Percentiles rank a stretch among this genome's conserved stretches.
phyloP scores from a whole-genome alignment of 2,797 vertebrate species.

The Lepus townsendii region DNA sequence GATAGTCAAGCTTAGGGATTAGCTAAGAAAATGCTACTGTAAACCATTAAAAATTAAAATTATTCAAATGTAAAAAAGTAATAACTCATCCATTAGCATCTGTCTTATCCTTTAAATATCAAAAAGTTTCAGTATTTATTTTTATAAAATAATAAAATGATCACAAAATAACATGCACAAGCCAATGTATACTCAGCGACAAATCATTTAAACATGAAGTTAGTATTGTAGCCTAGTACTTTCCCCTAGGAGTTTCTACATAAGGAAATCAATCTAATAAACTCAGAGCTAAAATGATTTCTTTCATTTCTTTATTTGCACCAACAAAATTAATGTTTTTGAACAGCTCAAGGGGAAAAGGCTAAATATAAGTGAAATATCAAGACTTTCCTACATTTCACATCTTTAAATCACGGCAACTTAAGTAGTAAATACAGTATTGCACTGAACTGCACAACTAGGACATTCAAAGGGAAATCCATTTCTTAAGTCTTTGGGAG shows the following conservation, averaged over 20 bases:
- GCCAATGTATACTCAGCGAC: not conserved
- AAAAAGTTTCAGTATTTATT: slow-evolving; percentile 13
- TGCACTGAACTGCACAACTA: not conserved
- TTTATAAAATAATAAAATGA: slow-evolving; percentile 44
- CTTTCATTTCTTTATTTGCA: not conserved
- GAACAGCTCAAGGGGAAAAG: not conserved
- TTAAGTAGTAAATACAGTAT: not conserved
- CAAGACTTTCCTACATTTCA: slow-evolving; percentile 12
- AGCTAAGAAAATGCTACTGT: slow-evolving; percentile 43
- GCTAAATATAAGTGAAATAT: not conserved
- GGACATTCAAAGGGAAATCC: not conserved
- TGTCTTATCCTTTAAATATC: slow-evolving; percentile 37
- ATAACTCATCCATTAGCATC: not conserved
- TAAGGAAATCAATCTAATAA: not conserved
- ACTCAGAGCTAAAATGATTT: not conserved
- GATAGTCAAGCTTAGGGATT: not conserved
- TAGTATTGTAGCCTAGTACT: not conserved
- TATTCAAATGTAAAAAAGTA: slow-evolving; percentile 27
- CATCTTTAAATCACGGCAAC: not conserved
- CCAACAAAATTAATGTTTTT: slow-evolving; percentile 28
- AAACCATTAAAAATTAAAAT: slow-evolving; percentile 37
- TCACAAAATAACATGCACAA: not conserved
- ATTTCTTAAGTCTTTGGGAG: slow-evolving; percentile 19
- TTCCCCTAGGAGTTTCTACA: not conserved
- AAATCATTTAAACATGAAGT: slow-evolving; percentile 35